Conservation (phyloP, 2,113 vertebrate genomes). For the Toxostoma redivivum region DNA sequence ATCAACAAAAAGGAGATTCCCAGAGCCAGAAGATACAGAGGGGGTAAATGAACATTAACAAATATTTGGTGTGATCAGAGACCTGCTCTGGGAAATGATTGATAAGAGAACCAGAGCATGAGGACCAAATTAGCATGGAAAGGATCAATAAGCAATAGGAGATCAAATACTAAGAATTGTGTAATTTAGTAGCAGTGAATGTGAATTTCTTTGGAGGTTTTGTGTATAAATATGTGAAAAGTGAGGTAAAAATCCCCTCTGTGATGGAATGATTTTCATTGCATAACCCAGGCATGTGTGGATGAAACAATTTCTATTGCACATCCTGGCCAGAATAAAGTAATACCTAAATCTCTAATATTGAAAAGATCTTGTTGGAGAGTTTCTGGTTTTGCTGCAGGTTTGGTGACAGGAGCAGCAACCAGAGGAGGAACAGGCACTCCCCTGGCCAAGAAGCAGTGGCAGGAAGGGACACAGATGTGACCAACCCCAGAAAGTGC, state of each 20-base stretch:
- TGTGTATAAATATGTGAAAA: background rate
- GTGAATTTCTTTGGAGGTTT: background rate
- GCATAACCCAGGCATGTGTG: background rate
- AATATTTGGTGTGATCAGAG: background rate
- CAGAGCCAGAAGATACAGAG: background rate
- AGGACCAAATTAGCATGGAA: background rate
- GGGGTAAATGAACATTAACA: background rate
- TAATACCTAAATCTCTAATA: too few species aligned
- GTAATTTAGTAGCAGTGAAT: background rate
- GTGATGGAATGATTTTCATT: background rate
- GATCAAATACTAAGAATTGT: fast-evolving
- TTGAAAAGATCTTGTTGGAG: background rate
- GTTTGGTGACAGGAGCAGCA: background rate
- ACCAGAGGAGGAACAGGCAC: background rate
- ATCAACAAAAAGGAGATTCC: background rate
- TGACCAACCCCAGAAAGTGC: background rate
- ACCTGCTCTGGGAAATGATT: background rate
- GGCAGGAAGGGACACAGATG: background rate
- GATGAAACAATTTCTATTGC: background rate
- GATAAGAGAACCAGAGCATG: background rate
- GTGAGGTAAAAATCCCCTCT: fast-evolving
- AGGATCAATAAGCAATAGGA: background rate
- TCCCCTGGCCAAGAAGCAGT: background rate
- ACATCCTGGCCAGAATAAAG: background rate
- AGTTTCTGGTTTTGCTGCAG: background rate